Percentiles rank a stretch among this genome's conserved stretches.
phyloP scores from a whole-genome alignment of 2,797 vertebrate species.

The Esox masquinongy region DNA sequence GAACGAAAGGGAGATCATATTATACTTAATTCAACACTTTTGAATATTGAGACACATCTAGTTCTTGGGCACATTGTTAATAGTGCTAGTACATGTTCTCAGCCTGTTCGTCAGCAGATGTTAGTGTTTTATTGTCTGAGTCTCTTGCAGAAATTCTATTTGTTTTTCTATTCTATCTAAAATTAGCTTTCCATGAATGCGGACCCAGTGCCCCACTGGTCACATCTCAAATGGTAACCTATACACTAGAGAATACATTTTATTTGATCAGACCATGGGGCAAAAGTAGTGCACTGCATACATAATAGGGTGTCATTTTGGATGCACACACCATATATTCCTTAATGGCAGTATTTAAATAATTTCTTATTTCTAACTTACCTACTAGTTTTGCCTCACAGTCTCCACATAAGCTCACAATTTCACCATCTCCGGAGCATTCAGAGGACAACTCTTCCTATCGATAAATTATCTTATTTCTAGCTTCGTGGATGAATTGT shows the following conservation, averaged over 20 bases:
- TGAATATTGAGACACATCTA: too few species aligned
- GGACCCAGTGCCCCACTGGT: slow-evolving; percentile 2
- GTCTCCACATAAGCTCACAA: slow-evolving; percentile 43
- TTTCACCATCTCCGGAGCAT: slow-evolving; percentile 41
- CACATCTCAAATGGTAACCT: background rate
- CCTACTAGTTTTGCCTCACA: slow-evolving; percentile 29
- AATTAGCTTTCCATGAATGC: slow-evolving; percentile 32
- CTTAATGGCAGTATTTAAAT: slow-evolving; percentile 26
- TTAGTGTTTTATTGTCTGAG: slow-evolving; percentile 4
- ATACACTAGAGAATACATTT: background rate
- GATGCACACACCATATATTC: slow-evolving; percentile 19
- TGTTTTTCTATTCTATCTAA: slow-evolving; percentile 41
- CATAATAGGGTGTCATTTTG: background rate
- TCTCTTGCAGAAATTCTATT: slow-evolving; percentile 27
- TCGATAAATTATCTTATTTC: slow-evolving; percentile 60
- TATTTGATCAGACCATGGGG: background rate
- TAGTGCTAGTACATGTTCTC: slow-evolving; percentile 3
- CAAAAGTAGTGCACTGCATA: background rate
- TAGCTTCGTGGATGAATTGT: slow-evolving; percentile 45
- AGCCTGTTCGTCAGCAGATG: slow-evolving; percentile 18
- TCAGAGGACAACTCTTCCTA: slow-evolving; percentile 35
- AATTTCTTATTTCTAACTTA: background rate
- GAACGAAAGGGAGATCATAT: background rate
- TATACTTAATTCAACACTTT: too few species aligned
- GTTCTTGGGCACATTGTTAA: too few species aligned